These are phyloP conservation scores for Burhinus oedicnemus DNA, from an alignment of 2,113 vertebrate genomes.

Conservation along the genomic window DNA sequence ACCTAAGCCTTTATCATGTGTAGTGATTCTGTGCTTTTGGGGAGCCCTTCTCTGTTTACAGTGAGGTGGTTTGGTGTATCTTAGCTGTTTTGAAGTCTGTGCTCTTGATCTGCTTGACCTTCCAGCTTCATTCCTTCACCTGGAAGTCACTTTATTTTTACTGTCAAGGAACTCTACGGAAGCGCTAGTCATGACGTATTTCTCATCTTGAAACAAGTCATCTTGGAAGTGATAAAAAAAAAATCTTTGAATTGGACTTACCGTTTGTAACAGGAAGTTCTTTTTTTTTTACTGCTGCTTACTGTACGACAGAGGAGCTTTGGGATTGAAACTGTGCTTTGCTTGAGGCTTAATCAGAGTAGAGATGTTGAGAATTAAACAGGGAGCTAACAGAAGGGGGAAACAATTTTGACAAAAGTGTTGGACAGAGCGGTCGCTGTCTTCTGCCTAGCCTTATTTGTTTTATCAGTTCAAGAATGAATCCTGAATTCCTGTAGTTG, in stretches of 20 bases:
- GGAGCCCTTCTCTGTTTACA: neutral
- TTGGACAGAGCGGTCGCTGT: neutral
- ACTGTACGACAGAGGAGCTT: neutral
- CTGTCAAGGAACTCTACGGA: neutral
- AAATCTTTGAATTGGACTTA: neutral
- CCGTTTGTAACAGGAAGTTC: neutral
- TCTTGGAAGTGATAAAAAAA: neutral
- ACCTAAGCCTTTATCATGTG: neutral
- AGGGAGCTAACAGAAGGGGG: neutral
- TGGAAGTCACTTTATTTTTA: neutral
- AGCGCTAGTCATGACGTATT: neutral
- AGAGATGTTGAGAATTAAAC: neutral
- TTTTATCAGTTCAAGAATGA: neutral
- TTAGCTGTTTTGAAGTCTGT: neutral
- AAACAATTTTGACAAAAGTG: neutral
- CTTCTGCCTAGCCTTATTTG: neutral
- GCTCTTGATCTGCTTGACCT: neutral
- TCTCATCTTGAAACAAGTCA: neutral
- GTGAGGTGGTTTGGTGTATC: neutral
- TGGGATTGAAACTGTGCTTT: neutral
- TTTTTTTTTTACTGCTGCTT: neutral
- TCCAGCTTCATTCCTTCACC: neutral
- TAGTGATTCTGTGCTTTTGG: neutral
- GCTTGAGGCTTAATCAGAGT: neutral
- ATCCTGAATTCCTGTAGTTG: neutral